phyloP scores from a whole-genome alignment of 2,797 vertebrate genomes.

The Dromococcyx pavoninus region DNA sequence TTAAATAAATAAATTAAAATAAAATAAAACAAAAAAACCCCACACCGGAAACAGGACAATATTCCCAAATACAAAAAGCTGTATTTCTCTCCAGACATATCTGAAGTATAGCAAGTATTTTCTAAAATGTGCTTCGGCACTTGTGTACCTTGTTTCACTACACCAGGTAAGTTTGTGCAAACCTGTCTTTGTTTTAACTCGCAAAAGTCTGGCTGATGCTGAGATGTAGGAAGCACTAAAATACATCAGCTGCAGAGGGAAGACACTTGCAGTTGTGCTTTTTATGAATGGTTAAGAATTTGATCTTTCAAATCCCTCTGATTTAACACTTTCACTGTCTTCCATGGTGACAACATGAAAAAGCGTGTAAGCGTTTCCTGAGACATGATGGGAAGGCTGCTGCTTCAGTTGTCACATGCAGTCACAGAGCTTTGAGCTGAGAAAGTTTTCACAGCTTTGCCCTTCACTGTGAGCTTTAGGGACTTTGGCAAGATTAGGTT shows the following conservation, averaged over 20 bases:
- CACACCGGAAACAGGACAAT: background rate
- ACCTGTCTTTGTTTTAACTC: background rate
- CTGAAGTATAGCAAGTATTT: background rate
- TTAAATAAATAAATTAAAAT: background rate
- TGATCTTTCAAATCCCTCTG: background rate
- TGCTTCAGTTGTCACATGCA: background rate
- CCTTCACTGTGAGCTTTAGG: background rate
- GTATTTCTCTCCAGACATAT: background rate
- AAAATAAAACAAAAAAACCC: background rate
- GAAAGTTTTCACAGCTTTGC: conserved; percentile 10
- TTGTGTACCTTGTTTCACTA: background rate
- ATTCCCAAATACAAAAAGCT: background rate
- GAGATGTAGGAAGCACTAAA: background rate
- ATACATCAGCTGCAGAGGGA: background rate
- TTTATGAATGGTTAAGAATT: background rate
- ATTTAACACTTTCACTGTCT: background rate
- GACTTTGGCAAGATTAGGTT: background rate
- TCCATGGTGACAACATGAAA: background rate
- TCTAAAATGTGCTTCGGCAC: background rate
- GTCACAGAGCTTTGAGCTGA: background rate
- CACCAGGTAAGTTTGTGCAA: background rate
- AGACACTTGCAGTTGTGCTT: background rate
- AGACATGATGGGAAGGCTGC: background rate
- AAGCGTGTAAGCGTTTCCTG: background rate
- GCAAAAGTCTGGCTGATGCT: background rate